Base-by-base conservation (phyloP, 2,113 vertebrate species). In the Microcebus lehilahytsara region DNA sequence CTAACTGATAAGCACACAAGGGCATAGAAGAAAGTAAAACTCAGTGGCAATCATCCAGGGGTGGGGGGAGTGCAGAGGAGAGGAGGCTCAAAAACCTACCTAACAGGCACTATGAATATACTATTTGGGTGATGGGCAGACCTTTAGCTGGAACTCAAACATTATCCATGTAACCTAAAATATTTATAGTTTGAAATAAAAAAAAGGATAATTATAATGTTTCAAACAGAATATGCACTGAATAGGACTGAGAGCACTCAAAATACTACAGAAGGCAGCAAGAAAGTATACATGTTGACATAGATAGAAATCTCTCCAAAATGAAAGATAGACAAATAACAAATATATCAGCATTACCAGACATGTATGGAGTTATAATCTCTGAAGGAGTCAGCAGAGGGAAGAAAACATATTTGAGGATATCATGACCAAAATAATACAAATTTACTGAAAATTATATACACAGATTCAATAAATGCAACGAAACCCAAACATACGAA, bases 381-480 rank as follows among this genome's bases (percentile, higher is more conserved):
- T 14, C 8, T 20, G 5, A 53, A 62, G 12, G 5, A 53, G 2
- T 34, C 6, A 66, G 10, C 0, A 32, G 9, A 42, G 3, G 8
- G 42, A 56, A 66, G 7, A 49, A 89, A 46, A 23, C 2, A 32
- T 60, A 64, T 72, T 16, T 75, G 4, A 89, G 20, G 16, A 64
- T 10, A 72, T 34, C 37, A 69, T 72, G 12, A 51, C 0, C 1
- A 37, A 30, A 56, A 14, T 9, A 89, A 75, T 27, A 0, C 58
- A 46, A 89, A 95, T 40, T 0, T 81, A 1, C 12, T 75, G 6
- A 74, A 74, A 62, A 34, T 5, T 20, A 17, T 56, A 66, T 17
- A 42, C 14, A 66, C 22, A 66, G 1, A 14, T 46, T 72, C 10
- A 49, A 14, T 60, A n/a, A 89, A 49, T 19, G 64, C 27, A 83